Conservation (phyloP, 2,113 vertebrate species). For the Otus sunia region DNA sequence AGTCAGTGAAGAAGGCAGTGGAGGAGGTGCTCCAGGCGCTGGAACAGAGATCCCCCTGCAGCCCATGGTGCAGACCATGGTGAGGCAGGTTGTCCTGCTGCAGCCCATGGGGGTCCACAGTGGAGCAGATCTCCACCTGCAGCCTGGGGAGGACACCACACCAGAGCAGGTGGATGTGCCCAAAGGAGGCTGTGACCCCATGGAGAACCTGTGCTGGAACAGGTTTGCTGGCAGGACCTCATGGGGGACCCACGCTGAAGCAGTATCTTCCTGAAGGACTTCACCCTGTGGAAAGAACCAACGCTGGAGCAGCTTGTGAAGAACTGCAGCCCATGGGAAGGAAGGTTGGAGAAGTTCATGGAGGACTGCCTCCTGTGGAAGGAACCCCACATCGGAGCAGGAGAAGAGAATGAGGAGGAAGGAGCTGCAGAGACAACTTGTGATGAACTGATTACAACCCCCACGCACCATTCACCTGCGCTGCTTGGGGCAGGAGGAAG, state of each 20-base stretch:
- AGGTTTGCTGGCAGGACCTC: not conserved
- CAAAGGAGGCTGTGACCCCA: not conserved
- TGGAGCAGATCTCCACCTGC: not conserved
- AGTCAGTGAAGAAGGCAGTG: not conserved
- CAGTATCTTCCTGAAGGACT: not conserved
- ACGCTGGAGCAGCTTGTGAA: not conserved
- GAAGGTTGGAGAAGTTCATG: not conserved
- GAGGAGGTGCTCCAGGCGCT: not conserved
- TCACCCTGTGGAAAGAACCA: not conserved
- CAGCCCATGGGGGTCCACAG: not conserved
- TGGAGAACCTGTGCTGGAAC: not conserved
- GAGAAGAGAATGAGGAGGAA: not conserved
- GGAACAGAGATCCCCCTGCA: not conserved
- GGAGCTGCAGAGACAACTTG: not conserved
- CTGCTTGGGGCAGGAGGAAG: not conserved
- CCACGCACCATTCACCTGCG: not conserved
- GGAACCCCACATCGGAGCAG: not conserved
- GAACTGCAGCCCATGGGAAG: not conserved
- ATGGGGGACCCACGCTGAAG: accelerated
- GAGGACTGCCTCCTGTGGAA: not conserved
- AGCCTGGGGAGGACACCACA: not conserved
- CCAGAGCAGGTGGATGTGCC: not conserved
- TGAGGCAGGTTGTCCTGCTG: not conserved
- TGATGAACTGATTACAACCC: not conserved
- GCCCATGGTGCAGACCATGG: not conserved